A percentile compares a stretch with the other conserved stretches of the same genome.
Conservation (phyloP, 2,888 invertebrate species). For the Meandrusa payeni region DNA sequence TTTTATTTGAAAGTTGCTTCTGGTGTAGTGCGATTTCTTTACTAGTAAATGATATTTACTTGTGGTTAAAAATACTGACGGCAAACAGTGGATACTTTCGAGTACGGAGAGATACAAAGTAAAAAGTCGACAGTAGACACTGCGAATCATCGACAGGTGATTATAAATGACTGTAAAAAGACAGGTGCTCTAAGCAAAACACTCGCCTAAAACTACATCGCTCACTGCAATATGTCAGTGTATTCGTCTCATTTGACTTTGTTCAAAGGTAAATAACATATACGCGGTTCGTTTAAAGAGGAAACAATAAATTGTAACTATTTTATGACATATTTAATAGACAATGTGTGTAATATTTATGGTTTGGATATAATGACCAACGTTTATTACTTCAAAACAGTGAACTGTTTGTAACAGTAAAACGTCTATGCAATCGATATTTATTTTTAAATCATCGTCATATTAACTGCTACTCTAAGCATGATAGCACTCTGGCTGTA, state of each 20-base stretch:
- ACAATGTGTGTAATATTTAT: no score
- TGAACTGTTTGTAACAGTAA: no score
- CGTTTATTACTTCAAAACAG: no score
- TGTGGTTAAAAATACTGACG: no score
- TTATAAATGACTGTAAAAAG: constrained; percentile 34
- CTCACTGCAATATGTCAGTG: constrained; percentile 28
- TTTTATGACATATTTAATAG: constrained; percentile 3
- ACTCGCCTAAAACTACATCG: constrained; percentile 47
- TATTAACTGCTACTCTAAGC: no score
- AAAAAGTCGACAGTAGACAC: constrained; percentile 31
- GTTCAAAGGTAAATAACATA: constrained; percentile 18
- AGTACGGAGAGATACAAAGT: constrained; percentile 29
- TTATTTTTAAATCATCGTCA: no score
- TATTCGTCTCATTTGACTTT: constrained; percentile 23
- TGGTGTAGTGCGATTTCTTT: no score
- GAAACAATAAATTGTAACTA: constrained; percentile 5
- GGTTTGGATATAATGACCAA: no score
- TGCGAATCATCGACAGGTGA: constrained; percentile 64
- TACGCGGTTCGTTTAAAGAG: constrained; percentile 5
- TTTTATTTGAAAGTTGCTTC: no score
- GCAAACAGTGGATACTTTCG: constrained; percentile 15
- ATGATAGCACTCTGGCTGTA: no score
- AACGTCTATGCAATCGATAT: no score
- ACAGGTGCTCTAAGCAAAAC: constrained; percentile 63
- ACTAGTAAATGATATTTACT: no score